A percentile compares a stretch with the other conserved stretches of the same genome.
Evolutionary conservation across 2,888 invertebrate species (phyloP).

Genomic region (Hemicrepidius hirtus): DNA sequence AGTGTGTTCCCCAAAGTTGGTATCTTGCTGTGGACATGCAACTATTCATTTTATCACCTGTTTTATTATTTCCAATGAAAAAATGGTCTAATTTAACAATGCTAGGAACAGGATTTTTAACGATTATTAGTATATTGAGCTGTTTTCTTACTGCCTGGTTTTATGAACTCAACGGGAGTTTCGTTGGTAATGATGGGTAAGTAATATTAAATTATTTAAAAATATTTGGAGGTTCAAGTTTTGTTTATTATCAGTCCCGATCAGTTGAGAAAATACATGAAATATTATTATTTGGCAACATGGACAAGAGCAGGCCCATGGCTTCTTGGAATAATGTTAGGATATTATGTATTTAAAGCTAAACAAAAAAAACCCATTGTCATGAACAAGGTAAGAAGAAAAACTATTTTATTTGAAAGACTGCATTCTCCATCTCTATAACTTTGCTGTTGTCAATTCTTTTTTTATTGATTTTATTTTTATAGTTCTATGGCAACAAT

Average conservation of each 20-base stretch:
- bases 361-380: constrained; percentile 32
- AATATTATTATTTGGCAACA: constrained; percentile 61
- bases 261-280: neutral
- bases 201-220: neutral
- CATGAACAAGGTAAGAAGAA: constrained; percentile 3
- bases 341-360: constrained; percentile 58
- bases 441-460: too few species aligned
- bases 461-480: too few species aligned
- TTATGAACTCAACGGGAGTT: neutral
- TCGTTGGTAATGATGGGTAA: constrained; percentile 8
- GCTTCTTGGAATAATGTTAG: constrained; percentile 63
- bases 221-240: neutral
- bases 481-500: too few species aligned
- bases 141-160: constrained; percentile 9
- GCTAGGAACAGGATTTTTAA: neutral
- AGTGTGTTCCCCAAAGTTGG: constrained; percentile 72
- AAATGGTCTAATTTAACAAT: neutral
- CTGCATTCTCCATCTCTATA: too few species aligned
- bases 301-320: constrained; percentile 63
- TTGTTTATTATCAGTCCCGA: neutral
- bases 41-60: constrained; percentile 70
- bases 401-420: too few species aligned
- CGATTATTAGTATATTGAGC: neutral
- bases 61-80: constrained; percentile 69
- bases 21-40: constrained; percentile 73